phyloP scores from a whole-genome alignment of 1,140 invertebrate species.

The Danaus plexippus region DNA sequence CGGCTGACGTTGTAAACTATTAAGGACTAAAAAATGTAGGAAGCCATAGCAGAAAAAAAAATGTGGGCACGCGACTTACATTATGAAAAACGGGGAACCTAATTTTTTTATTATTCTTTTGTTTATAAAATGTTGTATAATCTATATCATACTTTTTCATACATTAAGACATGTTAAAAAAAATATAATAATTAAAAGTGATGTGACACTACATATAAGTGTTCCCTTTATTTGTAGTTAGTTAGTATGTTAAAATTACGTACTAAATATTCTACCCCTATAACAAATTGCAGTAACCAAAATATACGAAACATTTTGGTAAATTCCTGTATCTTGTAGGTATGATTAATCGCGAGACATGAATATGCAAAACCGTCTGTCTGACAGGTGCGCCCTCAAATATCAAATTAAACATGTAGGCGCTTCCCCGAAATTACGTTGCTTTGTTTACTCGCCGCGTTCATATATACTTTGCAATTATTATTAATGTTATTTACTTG shows the following conservation, averaged over 20 bases:
- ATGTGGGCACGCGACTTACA: constrained; percentile 46
- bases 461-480: too few relatives aligned
- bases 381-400: constrained; percentile 63
- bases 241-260: too few relatives aligned
- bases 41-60: constrained; percentile 34
- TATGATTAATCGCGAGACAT: constrained; percentile 65
- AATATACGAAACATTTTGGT: constrained; percentile 17
- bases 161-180: too few relatives aligned
- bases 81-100: constrained; percentile 8
- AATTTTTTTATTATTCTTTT: constrained; percentile 13
- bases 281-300: constrained; percentile 8
- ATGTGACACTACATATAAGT: too few relatives aligned
- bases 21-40: constrained; percentile 24
- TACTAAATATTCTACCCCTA: too few relatives aligned
- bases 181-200: too few relatives aligned
- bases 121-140: too few relatives aligned
- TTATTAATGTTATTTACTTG: too few relatives aligned
- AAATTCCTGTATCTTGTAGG: constrained; percentile 29
- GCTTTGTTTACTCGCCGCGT: constrained; percentile 3
- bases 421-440: constrained; percentile 15
- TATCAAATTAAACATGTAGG: constrained; percentile 65
- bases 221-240: too few relatives aligned
- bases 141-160: too few relatives aligned
- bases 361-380: constrained; percentile 62
- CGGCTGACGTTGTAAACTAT: constrained; percentile 32